Evolutionary conservation across 1,140 invertebrate genomes (phyloP), one percentile per base, ranked within the genome.

Genomic region (Drosophila asahinai): DNA sequence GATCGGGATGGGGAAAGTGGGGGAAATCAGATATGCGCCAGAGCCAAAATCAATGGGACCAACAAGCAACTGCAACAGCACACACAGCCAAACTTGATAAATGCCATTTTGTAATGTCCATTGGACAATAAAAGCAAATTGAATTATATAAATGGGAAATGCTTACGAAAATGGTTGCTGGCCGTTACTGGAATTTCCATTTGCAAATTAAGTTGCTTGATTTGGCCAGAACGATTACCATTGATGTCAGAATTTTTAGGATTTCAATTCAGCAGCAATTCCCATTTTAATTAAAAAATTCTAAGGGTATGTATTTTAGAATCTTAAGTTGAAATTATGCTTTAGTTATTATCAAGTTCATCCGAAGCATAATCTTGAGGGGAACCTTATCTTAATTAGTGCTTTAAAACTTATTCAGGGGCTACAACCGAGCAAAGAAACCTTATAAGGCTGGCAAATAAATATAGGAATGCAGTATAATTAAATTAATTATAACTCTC

Each of bases 81-180:
- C 52, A 51, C 45, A 19, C 36, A 45, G 68, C 27, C 54, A 86
- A 79, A 60, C 48, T 62, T 86, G 78, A 86, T 86, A 86, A 86
- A 86, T 86, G 74, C 73, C 74, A 71, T 86, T 87, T 86, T 80
- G 75, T 74, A 80, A 87, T 87, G 47, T 79, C 55, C 60, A 64
- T 65, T 60, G 72, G 65, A 80, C 80, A 83, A 87, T 82, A 71
- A 80, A 84, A 81, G 48, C 68, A 82, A 86, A 86, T 86, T 86
- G 64, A 86, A 86, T 86, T 81, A 86, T 75, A 66, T 66, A 74
- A 79, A 66, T 73, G 59, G 58, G 33, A 62, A 60, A 74, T 73
- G 55, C 68, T 61, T 52, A 58, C 57, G 19, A 61, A 71, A 70
- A 74, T 49, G 49, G 25, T 14, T 57, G 54, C 62, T 38, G 51